Evolutionary conservation across 2,888 invertebrate species (phyloP).

Genomic region (Dryobotodes eremita): DNA sequence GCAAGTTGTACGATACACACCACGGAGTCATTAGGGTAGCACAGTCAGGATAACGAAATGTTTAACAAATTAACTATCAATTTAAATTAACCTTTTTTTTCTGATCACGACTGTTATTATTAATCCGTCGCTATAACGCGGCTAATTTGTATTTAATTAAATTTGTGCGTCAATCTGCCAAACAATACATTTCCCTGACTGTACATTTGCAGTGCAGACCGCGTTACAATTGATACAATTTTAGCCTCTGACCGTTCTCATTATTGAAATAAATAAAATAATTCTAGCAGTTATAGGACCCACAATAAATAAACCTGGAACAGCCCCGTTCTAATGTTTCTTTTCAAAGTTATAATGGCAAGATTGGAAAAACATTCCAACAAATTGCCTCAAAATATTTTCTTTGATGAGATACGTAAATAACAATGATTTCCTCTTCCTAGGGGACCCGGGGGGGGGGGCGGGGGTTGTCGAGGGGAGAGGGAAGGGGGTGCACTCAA

Average conservation of each 20-base stretch:
- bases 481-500: conserved; percentile 67
- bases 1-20: no score
- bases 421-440: conserved; percentile 66
- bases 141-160: no score
- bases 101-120: no score
- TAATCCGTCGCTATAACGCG: no score
- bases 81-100: no score
- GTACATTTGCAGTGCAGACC: no score
- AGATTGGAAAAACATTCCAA: conserved; percentile 64
- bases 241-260: background rate
- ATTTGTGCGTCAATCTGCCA: no score
- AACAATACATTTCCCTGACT: no score
- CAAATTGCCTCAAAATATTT: conserved; percentile 69
- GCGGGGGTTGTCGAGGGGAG: background rate
- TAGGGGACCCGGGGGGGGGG: background rate
- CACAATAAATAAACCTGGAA: background rate
- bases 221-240: background rate
- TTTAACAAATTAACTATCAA: no score
- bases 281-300: background rate
- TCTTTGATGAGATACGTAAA: conserved; percentile 69
- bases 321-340: background rate
- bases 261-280: background rate
- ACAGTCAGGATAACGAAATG: no score
- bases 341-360: conserved; percentile 47
- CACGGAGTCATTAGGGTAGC: no score